phyloP scores from a whole-genome alignment of 2,113 vertebrate species.

The Pristiophorus japonicus region DNA sequence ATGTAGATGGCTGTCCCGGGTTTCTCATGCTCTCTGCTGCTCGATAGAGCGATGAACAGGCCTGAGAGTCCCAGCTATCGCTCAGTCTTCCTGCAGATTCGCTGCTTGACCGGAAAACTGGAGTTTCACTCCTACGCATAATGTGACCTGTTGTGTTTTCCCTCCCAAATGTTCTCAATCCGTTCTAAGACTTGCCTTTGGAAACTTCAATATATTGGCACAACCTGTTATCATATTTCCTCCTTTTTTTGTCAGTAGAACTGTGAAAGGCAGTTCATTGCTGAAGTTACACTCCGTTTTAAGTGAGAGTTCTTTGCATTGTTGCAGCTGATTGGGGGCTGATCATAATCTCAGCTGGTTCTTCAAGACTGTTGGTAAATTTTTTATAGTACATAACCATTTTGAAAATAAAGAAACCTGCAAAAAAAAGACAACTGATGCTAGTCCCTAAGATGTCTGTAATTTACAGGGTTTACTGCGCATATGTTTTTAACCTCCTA shows the following conservation, averaged over 20 bases:
- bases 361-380: not conserved
- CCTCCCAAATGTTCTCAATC: not conserved
- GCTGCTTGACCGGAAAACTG: not conserved
- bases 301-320: not conserved
- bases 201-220: not conserved
- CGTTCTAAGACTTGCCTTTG: not conserved
- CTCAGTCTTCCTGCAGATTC: not conserved
- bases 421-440: not conserved
- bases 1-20: not conserved
- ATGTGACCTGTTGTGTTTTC: not conserved
- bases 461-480: not conserved
- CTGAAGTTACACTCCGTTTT: not conserved
- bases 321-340: not conserved
- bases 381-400: not conserved
- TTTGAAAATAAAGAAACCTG: not conserved
- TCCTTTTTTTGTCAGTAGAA: not conserved
- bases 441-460: not conserved
- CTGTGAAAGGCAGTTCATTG: not conserved
- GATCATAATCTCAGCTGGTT: not conserved
- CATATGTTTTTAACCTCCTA: not conserved
- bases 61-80: not conserved
- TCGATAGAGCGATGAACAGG: not conserved
- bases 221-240: not conserved
- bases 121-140: not conserved
- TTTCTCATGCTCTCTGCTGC: not conserved